Evolutionary conservation across 1,140 invertebrate species (phyloP).

Genomic region (Mizuhopecten yessoensis): DNA sequence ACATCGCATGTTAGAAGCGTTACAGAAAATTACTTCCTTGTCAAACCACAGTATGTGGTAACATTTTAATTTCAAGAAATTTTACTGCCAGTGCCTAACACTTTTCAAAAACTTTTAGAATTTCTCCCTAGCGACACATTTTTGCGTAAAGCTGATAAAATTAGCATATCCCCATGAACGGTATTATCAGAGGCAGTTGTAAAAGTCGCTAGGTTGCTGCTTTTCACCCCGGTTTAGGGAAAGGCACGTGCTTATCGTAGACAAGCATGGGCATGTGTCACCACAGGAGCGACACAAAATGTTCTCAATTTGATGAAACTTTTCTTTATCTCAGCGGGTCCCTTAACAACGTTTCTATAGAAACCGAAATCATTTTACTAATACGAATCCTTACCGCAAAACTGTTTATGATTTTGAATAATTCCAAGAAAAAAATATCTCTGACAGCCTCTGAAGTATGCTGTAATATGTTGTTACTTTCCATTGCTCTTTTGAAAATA

Average conservation of each 20-base stretch:
- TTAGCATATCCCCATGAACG: constrained; percentile 3
- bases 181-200: not conserved
- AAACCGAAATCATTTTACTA: not conserved
- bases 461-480: no score
- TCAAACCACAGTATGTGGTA: constrained; percentile 32
- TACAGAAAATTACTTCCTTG: constrained; percentile 34
- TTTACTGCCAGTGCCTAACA: not conserved
- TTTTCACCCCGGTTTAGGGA: not conserved
- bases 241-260: not conserved
- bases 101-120: not conserved
- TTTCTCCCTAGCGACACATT: not conserved
- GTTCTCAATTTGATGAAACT: not conserved
- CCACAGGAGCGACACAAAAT: not conserved
- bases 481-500: no score
- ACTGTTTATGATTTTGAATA: not conserved
- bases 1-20: not conserved
- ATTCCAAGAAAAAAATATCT: no score
- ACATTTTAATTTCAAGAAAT: constrained; percentile 27
- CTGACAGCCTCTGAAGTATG: no score
- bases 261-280: not conserved
- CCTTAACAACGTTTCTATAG: not conserved
- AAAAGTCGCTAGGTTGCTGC: not conserved
- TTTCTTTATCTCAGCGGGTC: not conserved
- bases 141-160: constrained; percentile 6
- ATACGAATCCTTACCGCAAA: not conserved